These are phyloP conservation scores for Dinomys branickii DNA, from an alignment of 2,113 vertebrate species.

Conservation along the genomic window DNA sequence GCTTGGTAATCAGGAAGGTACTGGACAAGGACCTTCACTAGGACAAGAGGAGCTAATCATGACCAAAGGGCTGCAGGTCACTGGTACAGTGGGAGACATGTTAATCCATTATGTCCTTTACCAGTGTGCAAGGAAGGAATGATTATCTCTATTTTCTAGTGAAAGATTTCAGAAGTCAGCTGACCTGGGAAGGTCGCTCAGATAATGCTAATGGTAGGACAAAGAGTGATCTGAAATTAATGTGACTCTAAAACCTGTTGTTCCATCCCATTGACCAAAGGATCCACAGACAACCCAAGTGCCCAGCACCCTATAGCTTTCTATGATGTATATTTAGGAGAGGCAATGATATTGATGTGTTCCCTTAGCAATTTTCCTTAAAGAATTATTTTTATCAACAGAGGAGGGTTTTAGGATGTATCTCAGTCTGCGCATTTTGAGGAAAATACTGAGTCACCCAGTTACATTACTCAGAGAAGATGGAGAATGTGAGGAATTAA, in stretches of 20 bases:
- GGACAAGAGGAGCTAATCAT: not conserved
- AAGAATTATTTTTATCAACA: not conserved
- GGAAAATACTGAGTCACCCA: constrained; percentile 50
- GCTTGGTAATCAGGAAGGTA: not conserved
- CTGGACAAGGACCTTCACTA: not conserved
- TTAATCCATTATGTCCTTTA: not conserved
- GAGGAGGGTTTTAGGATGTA: not conserved
- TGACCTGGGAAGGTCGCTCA: not conserved
- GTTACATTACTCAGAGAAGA: constrained; percentile 46
- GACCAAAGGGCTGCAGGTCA: not conserved
- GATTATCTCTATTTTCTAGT: not conserved
- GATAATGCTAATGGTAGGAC: not conserved
- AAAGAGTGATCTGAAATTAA: not conserved
- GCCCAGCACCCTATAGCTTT: not conserved
- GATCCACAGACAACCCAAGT: not conserved
- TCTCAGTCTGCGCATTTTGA: not conserved
- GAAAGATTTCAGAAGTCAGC: not conserved
- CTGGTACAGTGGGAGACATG: not conserved
- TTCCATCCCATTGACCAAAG: not conserved
- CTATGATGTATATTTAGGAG: not conserved
- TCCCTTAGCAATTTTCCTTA: not conserved
- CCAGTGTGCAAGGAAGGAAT: not conserved
- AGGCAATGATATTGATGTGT: not conserved
- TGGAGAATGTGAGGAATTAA: constrained; percentile 18
- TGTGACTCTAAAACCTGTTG: not conserved